Conservation (phyloP, 2,113 vertebrate species). For the Mobula birostris region DNA sequence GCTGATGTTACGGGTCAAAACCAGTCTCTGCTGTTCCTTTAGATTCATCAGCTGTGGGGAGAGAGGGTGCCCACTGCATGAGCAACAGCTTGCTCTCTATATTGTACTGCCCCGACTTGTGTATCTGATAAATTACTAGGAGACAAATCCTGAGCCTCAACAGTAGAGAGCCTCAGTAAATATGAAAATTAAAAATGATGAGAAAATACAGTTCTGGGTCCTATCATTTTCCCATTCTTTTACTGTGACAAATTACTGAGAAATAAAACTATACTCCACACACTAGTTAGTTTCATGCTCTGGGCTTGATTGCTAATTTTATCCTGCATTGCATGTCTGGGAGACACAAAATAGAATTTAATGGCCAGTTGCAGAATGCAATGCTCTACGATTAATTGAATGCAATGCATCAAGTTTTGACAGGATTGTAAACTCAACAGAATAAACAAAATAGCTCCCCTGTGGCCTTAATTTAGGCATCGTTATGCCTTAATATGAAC, state of each 20-base stretch:
- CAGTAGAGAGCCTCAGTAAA: too few species aligned
- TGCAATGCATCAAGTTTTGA: neutral
- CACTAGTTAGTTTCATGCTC: neutral
- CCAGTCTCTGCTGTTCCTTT: too few species aligned
- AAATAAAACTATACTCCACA: neutral
- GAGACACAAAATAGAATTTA: constrained; percentile 13
- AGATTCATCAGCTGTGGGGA: too few species aligned
- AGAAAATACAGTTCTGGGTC: neutral
- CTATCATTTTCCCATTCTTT: neutral
- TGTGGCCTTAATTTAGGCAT: neutral
- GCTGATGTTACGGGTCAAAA: too few species aligned
- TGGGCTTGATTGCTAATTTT: neutral
- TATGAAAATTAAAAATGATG: neutral
- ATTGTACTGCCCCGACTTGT: too few species aligned
- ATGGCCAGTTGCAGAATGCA: neutral
- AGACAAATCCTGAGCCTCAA: too few species aligned
- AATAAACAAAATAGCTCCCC: constrained; percentile 22
- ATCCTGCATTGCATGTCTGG: neutral
- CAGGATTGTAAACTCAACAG: neutral
- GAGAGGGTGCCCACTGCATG: too few species aligned
- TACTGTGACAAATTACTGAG: neutral
- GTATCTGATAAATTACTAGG: too few species aligned
- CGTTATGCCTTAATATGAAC: neutral
- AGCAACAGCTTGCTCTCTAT: too few species aligned
- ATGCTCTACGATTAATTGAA: constrained; percentile 24